Conservation (phyloP, 2,113 vertebrate genomes). For the Colaptes auratus region DNA sequence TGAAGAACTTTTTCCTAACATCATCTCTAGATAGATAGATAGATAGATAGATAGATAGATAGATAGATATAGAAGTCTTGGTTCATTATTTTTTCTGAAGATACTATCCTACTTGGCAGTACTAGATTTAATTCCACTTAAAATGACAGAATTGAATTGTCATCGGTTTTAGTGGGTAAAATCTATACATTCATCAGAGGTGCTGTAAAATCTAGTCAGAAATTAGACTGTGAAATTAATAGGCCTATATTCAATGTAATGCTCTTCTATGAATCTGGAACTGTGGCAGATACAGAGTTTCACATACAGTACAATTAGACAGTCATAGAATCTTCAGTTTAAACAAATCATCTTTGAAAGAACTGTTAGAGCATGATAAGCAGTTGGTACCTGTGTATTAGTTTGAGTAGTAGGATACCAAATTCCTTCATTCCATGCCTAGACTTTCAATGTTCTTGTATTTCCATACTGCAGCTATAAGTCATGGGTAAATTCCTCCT, state of each 20-base stretch:
- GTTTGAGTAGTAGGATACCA: not conserved
- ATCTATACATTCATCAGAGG: conserved; percentile 62
- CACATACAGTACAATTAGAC: not conserved
- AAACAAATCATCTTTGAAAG: conserved; percentile 41
- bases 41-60: too few relatives aligned
- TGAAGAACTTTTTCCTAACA: too few relatives aligned
- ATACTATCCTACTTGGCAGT: conserved; percentile 75
- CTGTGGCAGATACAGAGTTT: conserved; percentile 39
- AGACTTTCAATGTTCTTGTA: not conserved
- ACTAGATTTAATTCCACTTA: conserved; percentile 75
- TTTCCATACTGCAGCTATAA: not conserved
- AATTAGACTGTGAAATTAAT: conserved; percentile 78
- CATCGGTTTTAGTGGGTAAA: conserved; percentile 69
- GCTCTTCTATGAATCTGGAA: conserved; percentile 49
- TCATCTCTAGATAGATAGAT: too few relatives aligned
- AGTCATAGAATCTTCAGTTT: conserved; percentile 37
- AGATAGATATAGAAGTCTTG: not conserved
- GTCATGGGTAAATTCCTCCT: not conserved
- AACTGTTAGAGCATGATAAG: not conserved
- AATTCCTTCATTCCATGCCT: not conserved
- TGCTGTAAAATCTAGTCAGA: conserved; percentile 74
- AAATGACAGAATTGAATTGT: conserved; percentile 75
- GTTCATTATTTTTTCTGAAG: not conserved
- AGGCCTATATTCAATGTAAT: conserved; percentile 55
- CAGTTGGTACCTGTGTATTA: not conserved